Conservation (phyloP, 1,140 invertebrate species). For the Bombus fervidus region DNA sequence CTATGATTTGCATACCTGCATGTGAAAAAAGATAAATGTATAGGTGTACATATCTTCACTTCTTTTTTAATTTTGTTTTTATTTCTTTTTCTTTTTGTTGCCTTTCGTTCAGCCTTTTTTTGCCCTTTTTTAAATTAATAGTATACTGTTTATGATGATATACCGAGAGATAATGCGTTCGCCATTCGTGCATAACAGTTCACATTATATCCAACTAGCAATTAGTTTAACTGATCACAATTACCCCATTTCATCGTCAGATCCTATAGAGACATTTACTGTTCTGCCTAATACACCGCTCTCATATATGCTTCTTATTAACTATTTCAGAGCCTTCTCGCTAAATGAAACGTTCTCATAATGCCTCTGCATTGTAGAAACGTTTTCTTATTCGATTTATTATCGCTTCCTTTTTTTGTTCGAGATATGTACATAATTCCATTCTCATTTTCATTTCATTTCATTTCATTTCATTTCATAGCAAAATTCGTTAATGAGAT, state of each 20-base stretch:
- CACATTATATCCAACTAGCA: constrained; percentile 43
- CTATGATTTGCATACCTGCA: constrained; percentile 30
- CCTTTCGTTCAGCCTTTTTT: not conserved
- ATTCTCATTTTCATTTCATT: constrained; percentile 41
- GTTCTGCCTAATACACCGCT: constrained; percentile 76
- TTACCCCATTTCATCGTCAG: constrained; percentile 39
- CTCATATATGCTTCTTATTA: constrained; percentile 70
- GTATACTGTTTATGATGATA: not conserved
- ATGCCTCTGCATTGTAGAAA: constrained; percentile 21
- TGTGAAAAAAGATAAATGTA: not conserved
- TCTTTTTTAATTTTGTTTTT: not conserved
- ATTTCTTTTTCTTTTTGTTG: not conserved
- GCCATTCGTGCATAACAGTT: constrained; percentile 36
- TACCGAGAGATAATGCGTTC: constrained; percentile 16
- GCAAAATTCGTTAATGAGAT: constrained; percentile 11
- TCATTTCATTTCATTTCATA: constrained; percentile 1
- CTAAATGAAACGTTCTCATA: constrained; percentile 36
- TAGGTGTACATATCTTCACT: not conserved
- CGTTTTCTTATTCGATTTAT: constrained; percentile 30
- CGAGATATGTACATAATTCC: constrained; percentile 50
- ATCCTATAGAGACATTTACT: constrained; percentile 58
- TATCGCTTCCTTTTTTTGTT: not conserved
- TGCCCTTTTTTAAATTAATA: not conserved
- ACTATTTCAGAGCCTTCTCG: constrained; percentile 50
- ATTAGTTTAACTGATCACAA: constrained; percentile 39